Conservation (phyloP, 2,113 vertebrate genomes). For the Phyllopteryx taeniolatus region DNA sequence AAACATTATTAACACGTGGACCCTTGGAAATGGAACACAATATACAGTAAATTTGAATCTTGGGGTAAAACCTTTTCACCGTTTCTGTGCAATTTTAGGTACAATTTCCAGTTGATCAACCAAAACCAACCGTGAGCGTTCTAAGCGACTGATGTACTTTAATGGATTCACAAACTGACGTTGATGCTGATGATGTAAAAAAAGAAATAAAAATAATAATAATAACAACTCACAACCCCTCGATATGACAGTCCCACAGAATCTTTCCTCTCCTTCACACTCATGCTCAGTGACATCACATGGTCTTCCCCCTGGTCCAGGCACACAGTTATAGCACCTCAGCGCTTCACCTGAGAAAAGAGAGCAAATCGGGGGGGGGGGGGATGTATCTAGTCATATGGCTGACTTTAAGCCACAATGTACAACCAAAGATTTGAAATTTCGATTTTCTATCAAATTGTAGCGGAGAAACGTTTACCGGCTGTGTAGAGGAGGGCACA, state of each 20-base stretch:
- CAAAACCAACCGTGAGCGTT: too few species aligned
- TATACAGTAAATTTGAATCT: background rate
- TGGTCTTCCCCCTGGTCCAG: background rate
- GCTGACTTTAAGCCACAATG: too few species aligned
- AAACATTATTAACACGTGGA: background rate
- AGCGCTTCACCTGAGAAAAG: background rate
- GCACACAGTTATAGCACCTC: background rate
- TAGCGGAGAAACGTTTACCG: background rate
- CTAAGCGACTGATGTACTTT: too few species aligned
- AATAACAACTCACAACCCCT: background rate
- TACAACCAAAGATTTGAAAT: too few species aligned
- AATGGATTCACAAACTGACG: too few species aligned
- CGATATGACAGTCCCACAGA: background rate
- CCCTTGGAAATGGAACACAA: background rate
- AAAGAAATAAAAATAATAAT: too few species aligned
- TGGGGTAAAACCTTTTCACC: too few species aligned
- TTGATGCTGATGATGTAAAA: too few species aligned
- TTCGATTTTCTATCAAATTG: background rate
- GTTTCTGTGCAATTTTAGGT: too few species aligned
- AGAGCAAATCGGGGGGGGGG: background rate
- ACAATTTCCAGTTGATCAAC: too few species aligned
- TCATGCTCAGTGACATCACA: background rate
- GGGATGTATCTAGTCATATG: too few species aligned
- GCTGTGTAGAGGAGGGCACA: background rate
- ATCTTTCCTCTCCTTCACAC: background rate